Evolutionary conservation across 2,797 vertebrate species (phyloP), one percentile per base, ranked within the genome.

Genomic region (Eulemur rubriventer): DNA sequence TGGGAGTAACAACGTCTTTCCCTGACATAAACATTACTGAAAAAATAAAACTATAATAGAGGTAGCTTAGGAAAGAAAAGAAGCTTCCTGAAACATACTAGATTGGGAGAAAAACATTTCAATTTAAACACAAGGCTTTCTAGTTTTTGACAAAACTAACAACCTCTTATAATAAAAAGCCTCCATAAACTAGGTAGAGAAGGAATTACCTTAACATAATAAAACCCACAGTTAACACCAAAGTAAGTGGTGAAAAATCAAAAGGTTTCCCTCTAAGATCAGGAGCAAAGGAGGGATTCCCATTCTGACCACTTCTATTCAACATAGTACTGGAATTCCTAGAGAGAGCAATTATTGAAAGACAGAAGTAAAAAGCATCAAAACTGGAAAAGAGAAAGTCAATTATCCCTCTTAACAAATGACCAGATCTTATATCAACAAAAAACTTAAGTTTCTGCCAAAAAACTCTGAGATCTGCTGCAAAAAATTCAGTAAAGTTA

Each of bases 81-180:
- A 6, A 48, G 35, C 26, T 91, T 80, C 86, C 18, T 33, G 14
- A 97, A 85, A 79, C 35, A 87, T 24, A 76, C 80, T 85, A 78
- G 33, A 85, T 78, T 79, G 20, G 9, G 59, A 84, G 20, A 3
- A 95, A 95, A 88, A 67, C 22, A 91, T 95, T 70, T 94, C 24
- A 16, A 78, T 92, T 94, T 85, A 73, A 75, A 65, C 26, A 91
- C 11, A 78, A 43, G 26, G 8, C 28, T 84, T 94, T 79, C 65
- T 88, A 75, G 57, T 12, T 61, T 85, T 70, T 72, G 41, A 82
- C 50, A 50, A 61, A 76, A 30, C 73, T 43, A 69, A 43, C 24
- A 81, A 0, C 0, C 2, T 14, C 75, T 61, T 26, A 75, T 14
- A 28, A 12, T 11, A 80, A 76, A 69, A 48, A 17, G 4, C 41